Evolutionary conservation across 2,888 invertebrate genomes (phyloP).

Genomic region (Sinotaia quadrata): DNA sequence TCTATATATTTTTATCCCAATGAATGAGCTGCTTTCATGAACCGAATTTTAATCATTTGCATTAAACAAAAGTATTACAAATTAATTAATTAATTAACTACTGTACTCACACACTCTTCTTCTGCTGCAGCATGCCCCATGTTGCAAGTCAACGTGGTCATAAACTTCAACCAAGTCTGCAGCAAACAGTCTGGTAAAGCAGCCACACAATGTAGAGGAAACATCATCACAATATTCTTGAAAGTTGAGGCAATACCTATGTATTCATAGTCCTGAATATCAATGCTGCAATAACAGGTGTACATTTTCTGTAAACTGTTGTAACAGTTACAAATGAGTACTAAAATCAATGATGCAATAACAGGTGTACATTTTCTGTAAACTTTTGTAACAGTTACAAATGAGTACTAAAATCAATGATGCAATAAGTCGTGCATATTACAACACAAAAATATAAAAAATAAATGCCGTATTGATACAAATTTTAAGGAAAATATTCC

Average conservation of each 20-base stretch:
- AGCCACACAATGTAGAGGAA: conserved; percentile 74
- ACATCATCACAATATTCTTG: conserved; percentile 78
- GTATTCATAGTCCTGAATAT: conserved; percentile 79
- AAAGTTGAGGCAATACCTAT: conserved; percentile 81
- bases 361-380: not conserved
- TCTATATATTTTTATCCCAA: too few species aligned
- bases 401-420: too few species aligned
- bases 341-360: too few species aligned
- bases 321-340: not conserved
- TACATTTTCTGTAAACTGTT: not conserved
- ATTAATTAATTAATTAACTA: too few species aligned
- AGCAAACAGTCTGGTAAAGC: conserved; percentile 74
- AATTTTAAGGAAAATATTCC: too few species aligned
- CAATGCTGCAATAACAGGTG: conserved; percentile 72
- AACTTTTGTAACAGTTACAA: not conserved
- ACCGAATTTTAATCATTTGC: too few species aligned
- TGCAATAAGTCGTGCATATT: not conserved
- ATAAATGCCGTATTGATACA: too few species aligned
- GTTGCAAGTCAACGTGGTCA: conserved; percentile 78
- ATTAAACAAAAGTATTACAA: too few species aligned
- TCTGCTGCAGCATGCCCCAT: conserved; percentile 79
- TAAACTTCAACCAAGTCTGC: conserved; percentile 77
- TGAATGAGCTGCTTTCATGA: too few species aligned
- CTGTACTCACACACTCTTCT: conserved; percentile 78
- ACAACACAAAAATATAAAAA: too few species aligned